Conservation (phyloP, 1,140 invertebrate species). For the Lepidurus packardi region DNA sequence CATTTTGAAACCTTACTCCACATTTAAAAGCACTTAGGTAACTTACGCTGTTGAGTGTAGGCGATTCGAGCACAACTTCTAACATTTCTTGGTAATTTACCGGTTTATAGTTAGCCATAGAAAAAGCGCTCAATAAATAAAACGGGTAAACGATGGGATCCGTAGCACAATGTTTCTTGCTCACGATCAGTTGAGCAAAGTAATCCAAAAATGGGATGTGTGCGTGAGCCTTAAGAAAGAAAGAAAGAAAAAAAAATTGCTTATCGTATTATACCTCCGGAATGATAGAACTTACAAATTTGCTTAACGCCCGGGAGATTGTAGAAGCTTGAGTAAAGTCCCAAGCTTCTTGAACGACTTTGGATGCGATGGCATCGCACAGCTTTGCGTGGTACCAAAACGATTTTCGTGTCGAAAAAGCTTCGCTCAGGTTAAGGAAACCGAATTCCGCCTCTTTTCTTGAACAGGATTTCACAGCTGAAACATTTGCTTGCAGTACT, state of each 20-base stretch:
- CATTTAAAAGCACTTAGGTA: background rate
- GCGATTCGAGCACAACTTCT: constrained; percentile 7
- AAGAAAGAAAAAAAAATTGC: background rate
- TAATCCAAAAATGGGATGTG: constrained; percentile 25
- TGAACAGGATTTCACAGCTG: background rate
- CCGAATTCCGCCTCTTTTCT: background rate
- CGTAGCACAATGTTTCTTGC: background rate
- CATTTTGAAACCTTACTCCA: background rate
- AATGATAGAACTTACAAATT: background rate
- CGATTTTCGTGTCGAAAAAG: background rate
- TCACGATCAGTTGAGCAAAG: constrained; percentile 9
- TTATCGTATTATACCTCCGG: background rate
- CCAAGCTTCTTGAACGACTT: constrained; percentile 24
- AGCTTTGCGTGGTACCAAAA: constrained; percentile 27
- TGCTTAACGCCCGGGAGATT: background rate
- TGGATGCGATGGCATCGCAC: constrained; percentile 6
- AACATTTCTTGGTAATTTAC: background rate
- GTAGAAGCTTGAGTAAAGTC: background rate
- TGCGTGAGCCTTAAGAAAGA: background rate
- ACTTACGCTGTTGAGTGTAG: constrained; percentile 23
- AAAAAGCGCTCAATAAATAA: background rate
- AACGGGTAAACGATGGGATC: constrained; percentile 10
- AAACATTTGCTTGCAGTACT: background rate
- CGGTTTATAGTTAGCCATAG: constrained; percentile 12
- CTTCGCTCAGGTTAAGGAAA: background rate